Conservation (phyloP, 2,797 vertebrate genomes). For the Silurus aristotelis region DNA sequence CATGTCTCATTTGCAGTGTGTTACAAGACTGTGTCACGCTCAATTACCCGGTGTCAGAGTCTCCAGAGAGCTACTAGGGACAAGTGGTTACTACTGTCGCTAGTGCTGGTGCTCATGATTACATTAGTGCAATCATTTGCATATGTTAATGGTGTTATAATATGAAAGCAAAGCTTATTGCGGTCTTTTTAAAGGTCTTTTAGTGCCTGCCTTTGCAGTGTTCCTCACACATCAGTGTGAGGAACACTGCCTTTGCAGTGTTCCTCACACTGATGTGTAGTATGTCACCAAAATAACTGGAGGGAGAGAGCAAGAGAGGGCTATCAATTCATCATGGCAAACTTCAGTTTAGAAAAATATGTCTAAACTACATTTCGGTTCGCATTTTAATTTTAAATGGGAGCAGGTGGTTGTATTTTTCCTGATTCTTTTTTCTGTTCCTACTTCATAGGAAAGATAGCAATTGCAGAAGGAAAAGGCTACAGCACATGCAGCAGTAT, state of each 20-base stretch:
- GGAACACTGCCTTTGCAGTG: background rate
- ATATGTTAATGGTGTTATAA: conserved; percentile 24
- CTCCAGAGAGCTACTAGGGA: conserved; percentile 38
- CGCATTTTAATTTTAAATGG: background rate
- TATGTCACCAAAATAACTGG: background rate
- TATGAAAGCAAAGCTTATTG: background rate
- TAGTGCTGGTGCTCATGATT: conserved; percentile 40
- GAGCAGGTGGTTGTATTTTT: background rate
- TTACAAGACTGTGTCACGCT: conserved; percentile 55
- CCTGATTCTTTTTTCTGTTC: background rate
- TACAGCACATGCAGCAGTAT: conserved; percentile 55
- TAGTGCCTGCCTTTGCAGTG: background rate
- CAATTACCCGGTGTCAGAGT: conserved; percentile 51
- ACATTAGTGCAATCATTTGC: conserved; percentile 26
- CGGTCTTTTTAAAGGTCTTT: background rate
- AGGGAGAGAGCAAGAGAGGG: background rate
- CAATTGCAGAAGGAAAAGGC: conserved; percentile 11
- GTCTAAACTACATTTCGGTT: background rate
- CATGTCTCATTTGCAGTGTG: conserved; percentile 56
- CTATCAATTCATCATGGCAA: background rate
- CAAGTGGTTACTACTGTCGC: conserved; percentile 43
- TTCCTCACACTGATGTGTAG: background rate
- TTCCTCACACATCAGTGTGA: too few species aligned
- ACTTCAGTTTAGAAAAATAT: background rate
- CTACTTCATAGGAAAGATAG: background rate